A percentile compares a stretch with the other conserved stretches of the same genome.
Conservation (phyloP, 2,888 invertebrate species). For the Cataglyphis albicans region DNA sequence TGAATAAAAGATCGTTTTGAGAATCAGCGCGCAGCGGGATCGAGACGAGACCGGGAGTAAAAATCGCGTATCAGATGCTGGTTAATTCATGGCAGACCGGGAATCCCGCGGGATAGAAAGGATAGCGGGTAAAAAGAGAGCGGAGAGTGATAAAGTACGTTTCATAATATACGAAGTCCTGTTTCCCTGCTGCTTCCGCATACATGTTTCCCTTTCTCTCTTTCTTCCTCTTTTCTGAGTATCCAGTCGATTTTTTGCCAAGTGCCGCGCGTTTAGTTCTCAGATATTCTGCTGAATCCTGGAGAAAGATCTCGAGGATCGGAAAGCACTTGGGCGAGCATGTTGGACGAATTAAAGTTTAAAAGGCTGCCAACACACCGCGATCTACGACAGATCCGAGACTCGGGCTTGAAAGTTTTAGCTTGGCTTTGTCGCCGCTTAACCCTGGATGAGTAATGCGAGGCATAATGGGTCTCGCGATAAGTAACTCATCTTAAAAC, state of each 20-base stretch:
- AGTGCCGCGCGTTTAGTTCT: slow-evolving; percentile 20
- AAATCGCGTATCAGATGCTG: slow-evolving; percentile 79
- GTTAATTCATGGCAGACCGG: slow-evolving; percentile 79
- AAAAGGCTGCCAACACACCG: slow-evolving; percentile 29
- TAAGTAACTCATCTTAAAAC: slow-evolving; percentile 32
- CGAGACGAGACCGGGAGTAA: slow-evolving; percentile 56
- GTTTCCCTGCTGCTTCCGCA: slow-evolving; percentile 40
- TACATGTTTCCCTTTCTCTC: not conserved
- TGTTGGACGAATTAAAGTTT: slow-evolving; percentile 54
- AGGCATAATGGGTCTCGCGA: slow-evolving; percentile 28
- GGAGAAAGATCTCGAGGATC: slow-evolving; percentile 31
- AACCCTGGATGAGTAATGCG: slow-evolving; percentile 46
- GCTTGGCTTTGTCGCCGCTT: slow-evolving; percentile 53
- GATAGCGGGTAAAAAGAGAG: slow-evolving; percentile 59
- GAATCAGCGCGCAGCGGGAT: slow-evolving; percentile 66
- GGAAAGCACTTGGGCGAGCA: slow-evolving; percentile 33
- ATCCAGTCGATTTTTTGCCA: slow-evolving; percentile 27
- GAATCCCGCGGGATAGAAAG: slow-evolving; percentile 61
- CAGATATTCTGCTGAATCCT: slow-evolving; percentile 31
- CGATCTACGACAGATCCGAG: slow-evolving; percentile 34
- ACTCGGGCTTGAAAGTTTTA: slow-evolving; percentile 43
- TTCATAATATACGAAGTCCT: slow-evolving; percentile 58
- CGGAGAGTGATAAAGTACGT: slow-evolving; percentile 70
- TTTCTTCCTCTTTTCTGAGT: not conserved
- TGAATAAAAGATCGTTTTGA: slow-evolving; percentile 79